A percentile compares a stretch with the other conserved stretches of the same genome.
Conservation (phyloP, 2,888 invertebrate genomes). For the Andrena minutula region DNA sequence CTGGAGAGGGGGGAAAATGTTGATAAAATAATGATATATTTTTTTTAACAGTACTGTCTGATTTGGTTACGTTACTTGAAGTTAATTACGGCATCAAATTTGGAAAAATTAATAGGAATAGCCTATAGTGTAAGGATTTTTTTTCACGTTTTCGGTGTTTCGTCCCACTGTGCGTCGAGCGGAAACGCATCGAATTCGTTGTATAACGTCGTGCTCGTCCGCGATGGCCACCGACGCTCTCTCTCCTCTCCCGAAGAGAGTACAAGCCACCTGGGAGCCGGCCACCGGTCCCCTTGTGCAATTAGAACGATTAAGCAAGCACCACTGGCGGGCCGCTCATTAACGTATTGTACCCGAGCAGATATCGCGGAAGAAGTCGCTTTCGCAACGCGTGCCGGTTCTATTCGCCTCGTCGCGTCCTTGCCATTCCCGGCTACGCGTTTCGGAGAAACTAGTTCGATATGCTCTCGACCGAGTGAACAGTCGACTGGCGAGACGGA, state of each 20-base stretch:
- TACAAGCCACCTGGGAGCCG: constrained; percentile 5
- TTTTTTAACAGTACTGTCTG: too few relatives aligned
- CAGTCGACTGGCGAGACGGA: not conserved
- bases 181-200: constrained; percentile 38
- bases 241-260: constrained; percentile 10
- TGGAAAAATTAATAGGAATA: too few relatives aligned
- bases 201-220: constrained; percentile 39
- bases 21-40: too few relatives aligned
- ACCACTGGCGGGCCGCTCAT: constrained; percentile 53
- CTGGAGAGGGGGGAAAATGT: too few relatives aligned
- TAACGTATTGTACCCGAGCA: constrained; percentile 67
- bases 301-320: constrained; percentile 62
- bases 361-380: constrained; percentile 45
- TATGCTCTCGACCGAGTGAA: too few relatives aligned
- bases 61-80: too few relatives aligned
- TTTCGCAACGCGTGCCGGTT: constrained; percentile 52
- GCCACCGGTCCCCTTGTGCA: constrained; percentile 58
- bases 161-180: too few relatives aligned
- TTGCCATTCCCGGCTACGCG: constrained; percentile 41
- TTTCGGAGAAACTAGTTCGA: constrained; percentile 34
- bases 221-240: constrained; percentile 34
- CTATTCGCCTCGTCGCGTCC: constrained; percentile 22
- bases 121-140: too few relatives aligned
- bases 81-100: too few relatives aligned
- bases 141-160: too few relatives aligned